phyloP scores from a whole-genome alignment of 1,140 invertebrate species.

The Bombus consobrinus region DNA sequence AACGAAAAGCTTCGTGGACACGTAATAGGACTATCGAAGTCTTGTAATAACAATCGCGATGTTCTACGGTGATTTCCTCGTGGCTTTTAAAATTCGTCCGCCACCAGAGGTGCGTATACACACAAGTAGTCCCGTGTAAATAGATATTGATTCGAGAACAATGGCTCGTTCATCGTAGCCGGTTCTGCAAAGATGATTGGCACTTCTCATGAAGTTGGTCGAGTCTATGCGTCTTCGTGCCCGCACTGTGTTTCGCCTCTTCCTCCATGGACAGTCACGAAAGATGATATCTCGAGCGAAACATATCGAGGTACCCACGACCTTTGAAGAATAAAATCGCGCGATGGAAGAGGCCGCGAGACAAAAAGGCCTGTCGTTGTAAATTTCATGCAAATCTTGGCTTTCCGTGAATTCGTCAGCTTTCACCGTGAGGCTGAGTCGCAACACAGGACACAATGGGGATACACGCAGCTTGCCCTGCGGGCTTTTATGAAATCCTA shows the following conservation, averaged over 20 bases:
- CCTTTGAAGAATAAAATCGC: constrained; percentile 45
- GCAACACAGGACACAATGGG: constrained; percentile 22
- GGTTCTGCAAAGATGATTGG: constrained; percentile 37
- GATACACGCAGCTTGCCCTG: constrained; percentile 11
- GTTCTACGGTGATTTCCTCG: not conserved
- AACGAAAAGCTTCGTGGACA: too few species aligned
- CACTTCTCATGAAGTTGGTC: constrained; percentile 28
- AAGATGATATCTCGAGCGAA: constrained; percentile 44
- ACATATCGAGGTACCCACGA: constrained; percentile 47
- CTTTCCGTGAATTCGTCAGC: constrained; percentile 49
- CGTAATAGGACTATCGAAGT: too few species aligned
- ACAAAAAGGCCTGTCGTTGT: constrained; percentile 38
- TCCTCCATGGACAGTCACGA: constrained; percentile 28
- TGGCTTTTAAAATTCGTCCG: not conserved
- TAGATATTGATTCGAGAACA: constrained; percentile 43
- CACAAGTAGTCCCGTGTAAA: constrained; percentile 13
- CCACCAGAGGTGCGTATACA: not conserved
- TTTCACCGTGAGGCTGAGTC: constrained; percentile 40
- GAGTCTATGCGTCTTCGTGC: not conserved
- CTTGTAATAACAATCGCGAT: too few species aligned
- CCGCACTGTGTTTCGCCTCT: not conserved
- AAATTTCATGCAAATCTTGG: constrained; percentile 47
- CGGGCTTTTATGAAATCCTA: constrained; percentile 10
- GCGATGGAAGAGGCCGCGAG: constrained; percentile 6
- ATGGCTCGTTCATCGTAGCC: constrained; percentile 29